Conservation (phyloP, 2,888 invertebrate species). For the Hoplodrina blanda region DNA sequence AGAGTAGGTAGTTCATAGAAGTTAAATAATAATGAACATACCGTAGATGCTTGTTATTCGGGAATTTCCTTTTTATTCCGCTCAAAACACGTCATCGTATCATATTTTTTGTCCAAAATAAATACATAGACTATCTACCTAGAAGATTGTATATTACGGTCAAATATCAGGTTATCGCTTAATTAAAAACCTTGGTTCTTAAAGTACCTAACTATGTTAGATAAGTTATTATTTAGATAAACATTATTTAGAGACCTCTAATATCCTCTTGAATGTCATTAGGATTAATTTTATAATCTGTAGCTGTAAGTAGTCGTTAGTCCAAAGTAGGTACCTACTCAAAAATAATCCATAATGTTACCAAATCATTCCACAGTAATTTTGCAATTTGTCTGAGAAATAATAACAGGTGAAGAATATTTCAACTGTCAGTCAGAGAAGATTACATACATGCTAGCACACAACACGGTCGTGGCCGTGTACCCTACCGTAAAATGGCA, state of each 20-base stretch:
- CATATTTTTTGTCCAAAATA: background rate
- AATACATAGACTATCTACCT: background rate
- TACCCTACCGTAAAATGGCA: conserved; percentile 37
- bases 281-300: conserved; percentile 2
- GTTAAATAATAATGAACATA: background rate
- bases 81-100: background rate
- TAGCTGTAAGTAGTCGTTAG: conserved; percentile 10
- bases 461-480: conserved; percentile 4
- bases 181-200: conserved; percentile 6
- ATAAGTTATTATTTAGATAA: background rate
- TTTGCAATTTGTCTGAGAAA: conserved; percentile 29
- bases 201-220: background rate
- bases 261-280: background rate
- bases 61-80: conserved; percentile 21
- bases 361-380: conserved; percentile 38
- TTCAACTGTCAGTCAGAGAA: conserved; percentile 12
- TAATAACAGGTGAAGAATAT: conserved; percentile 40
- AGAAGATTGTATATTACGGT: background rate
- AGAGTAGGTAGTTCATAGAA: background rate
- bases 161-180: conserved; percentile 11
- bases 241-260: background rate
- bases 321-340: conserved; percentile 1
- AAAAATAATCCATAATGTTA: conserved; percentile 26
- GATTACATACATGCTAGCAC: conserved; percentile 38
- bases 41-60: background rate